Evolutionary conservation across 1,140 invertebrate genomes (phyloP), one percentile per base, ranked within the genome.

Genomic region (Psix sp.): DNA sequence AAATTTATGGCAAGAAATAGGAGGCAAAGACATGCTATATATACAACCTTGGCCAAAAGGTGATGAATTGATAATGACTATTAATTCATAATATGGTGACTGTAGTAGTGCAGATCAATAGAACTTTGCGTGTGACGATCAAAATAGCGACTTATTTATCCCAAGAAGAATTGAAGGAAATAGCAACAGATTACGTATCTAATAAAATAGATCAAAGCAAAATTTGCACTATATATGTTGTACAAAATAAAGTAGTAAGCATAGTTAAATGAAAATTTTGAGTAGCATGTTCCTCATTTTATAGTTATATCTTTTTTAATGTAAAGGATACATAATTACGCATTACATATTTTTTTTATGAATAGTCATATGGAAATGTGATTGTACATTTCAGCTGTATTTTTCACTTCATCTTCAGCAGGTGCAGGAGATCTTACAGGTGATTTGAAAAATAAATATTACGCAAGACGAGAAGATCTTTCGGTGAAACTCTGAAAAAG

Each of bases 161-260:
- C 40, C 43, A 60, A 60, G 56, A 60, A 48, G 45, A 60, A 60
- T 48, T 60, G 43, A 60, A 60, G 56, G 39, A 60, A 60, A 60
- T 60, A 48, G 56, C 43, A 17, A 56, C 36, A 43, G 39, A 56
- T 29, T 56, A 36, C 42, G 21, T 54, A 16, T 54, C 51, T 26
- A 54, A 26, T 42, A 54, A 54, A 20, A 54, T 54, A 36, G 51
- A 11, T 54, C 51, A 54, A 54, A 54, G 51, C 51, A 54, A 54
- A 54, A 26, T 54, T 54, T 38, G 51, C 51, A 54, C 51, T 54
- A 26, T 54, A 54, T 54, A 54, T 54, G 51, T 38, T 54, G 51
- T 54, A 54, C 51, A 36, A 54, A 54, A 54, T 54, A 54, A 54
- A 38, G 33, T 54, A 54, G 51, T 54, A 54, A 54, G 42, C 33